These are phyloP conservation scores for Lanistes nyassanus DNA, from an alignment of 1,140 invertebrate genomes.

Conservation along the genomic window DNA sequence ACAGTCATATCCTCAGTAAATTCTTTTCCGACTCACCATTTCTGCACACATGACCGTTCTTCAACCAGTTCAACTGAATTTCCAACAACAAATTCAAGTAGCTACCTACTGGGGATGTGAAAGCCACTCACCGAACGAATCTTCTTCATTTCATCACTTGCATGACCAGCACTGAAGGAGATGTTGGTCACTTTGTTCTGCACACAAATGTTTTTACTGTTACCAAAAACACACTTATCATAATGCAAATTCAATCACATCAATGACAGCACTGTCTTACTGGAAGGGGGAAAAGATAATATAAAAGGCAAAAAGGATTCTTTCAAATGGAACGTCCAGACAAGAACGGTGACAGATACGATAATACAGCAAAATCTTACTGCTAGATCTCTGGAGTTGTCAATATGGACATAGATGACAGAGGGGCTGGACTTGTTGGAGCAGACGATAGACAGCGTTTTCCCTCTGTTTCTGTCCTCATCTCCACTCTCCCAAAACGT, in stretches of 20 bases:
- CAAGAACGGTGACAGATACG: not conserved
- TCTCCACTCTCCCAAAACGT: constrained; percentile 99
- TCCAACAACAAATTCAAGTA: no score
- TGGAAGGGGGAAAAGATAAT: no score
- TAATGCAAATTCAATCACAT: no score
- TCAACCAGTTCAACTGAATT: no score
- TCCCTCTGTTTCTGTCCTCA: constrained; percentile 91
- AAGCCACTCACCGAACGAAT: constrained; percentile 66
- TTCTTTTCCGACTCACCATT: no score
- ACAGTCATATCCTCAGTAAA: no score
- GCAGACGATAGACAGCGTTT: constrained; percentile 67
- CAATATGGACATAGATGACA: constrained; percentile 87
- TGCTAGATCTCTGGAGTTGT: constrained; percentile 90
- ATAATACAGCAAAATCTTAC: constrained; percentile 70
- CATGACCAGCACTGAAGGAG: constrained; percentile 82
- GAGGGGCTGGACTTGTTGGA: constrained; percentile 70
- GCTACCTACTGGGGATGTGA: not conserved
- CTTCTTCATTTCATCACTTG: constrained; percentile 82
- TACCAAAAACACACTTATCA: not conserved
- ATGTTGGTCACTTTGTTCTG: constrained; percentile 90
- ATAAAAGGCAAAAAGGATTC: no score
- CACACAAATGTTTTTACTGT: constrained; percentile 55
- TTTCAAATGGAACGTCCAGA: no score
- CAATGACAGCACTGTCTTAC: no score
- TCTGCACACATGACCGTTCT: no score